A percentile compares a stretch with the other conserved stretches of the same genome.
phyloP scores from a whole-genome alignment of 2,888 invertebrate genomes.

The Osmoderma eremita region DNA sequence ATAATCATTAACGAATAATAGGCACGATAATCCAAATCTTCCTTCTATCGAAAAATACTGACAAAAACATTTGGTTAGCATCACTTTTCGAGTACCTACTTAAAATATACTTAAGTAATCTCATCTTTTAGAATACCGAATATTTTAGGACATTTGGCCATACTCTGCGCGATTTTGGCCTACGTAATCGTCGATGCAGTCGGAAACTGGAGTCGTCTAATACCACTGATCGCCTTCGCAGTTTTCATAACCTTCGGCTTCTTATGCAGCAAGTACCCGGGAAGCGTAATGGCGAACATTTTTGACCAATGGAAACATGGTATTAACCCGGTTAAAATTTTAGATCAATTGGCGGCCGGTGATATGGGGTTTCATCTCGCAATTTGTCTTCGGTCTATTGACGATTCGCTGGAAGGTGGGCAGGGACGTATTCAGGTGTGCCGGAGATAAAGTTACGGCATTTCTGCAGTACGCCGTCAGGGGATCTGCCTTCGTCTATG shows the following conservation, averaged over 20 bases:
- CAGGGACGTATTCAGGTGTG: constrained; percentile 72
- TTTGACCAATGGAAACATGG: too few relatives aligned
- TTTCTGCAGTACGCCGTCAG: constrained; percentile 83
- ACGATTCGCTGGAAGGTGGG: constrained; percentile 89
- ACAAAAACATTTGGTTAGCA: too few relatives aligned
- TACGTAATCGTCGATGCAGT: constrained; percentile 75
- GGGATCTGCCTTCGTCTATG: constrained; percentile 89
- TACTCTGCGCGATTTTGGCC: constrained; percentile 66
- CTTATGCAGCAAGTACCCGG: constrained; percentile 71
- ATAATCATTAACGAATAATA: too few relatives aligned
- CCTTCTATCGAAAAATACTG: too few relatives aligned
- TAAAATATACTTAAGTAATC: too few relatives aligned
- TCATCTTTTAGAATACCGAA: constrained; percentile 65
- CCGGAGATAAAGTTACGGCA: constrained; percentile 73
- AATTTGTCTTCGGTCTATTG: constrained; percentile 85
- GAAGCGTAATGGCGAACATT: constrained; percentile 55
- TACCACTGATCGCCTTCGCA: constrained; percentile 75
- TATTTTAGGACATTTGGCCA: constrained; percentile 60
- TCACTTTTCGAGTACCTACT: too few relatives aligned
- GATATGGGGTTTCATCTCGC: constrained; percentile 80
- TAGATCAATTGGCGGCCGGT: constrained; percentile 84
- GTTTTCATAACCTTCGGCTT: constrained; percentile 73
- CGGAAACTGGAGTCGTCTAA: constrained; percentile 68
- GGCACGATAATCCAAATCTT: too few relatives aligned
- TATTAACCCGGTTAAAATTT: too few relatives aligned